Evolutionary conservation across 2,797 vertebrate species (phyloP), one percentile per base, ranked within the genome.

Genomic region (Petrocephalus sullivani): DNA sequence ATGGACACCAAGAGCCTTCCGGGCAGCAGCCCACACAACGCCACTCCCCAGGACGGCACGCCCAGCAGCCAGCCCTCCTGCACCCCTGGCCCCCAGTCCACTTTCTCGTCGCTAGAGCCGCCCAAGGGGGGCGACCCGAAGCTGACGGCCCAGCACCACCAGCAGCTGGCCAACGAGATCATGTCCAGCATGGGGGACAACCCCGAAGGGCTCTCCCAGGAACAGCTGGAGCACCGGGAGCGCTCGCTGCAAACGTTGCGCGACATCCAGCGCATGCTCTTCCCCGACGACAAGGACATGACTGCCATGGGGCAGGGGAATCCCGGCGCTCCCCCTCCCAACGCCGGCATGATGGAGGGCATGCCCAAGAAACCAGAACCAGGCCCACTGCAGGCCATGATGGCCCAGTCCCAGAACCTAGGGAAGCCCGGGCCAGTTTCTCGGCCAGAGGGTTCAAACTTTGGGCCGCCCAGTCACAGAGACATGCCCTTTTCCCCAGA

Each of bases 231-330:
- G 89, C 96, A 96, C 87, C 95, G 96, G 61, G 96, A 96, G 89
- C 95, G 96, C 87, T 97, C 96, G 0, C 90, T 97, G 89, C 96
- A 97, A 90, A 97, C 96, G 7, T 95, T 99, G 89, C 93, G 98
- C 92, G 98, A 99, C 90, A 99, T 99, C 92, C 98, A 99, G 92
- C 97, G 98, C 12, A 99, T 99, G 98, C 97, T 99, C 84, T 99
- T 99, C 92, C 98, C 98, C 0, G 98, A 99, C 19, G 98, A 99
- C 89, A 96, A 96, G 46, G 96, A 97, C 61, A 95, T 87, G 93
- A 94, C 95, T 0, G 89, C 95, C 0, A 95, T 95, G 91, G 95
- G 94, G 88, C 95, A 96, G 56, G 92, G 93, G 8, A 95, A 94
- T 91, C 0, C 95, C 92, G 46, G 94, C 91, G 0, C 46, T 8